These are phyloP conservation scores for Conomelus anceps DNA, from an alignment of 2,888 invertebrate species.

Conservation along the genomic window DNA sequence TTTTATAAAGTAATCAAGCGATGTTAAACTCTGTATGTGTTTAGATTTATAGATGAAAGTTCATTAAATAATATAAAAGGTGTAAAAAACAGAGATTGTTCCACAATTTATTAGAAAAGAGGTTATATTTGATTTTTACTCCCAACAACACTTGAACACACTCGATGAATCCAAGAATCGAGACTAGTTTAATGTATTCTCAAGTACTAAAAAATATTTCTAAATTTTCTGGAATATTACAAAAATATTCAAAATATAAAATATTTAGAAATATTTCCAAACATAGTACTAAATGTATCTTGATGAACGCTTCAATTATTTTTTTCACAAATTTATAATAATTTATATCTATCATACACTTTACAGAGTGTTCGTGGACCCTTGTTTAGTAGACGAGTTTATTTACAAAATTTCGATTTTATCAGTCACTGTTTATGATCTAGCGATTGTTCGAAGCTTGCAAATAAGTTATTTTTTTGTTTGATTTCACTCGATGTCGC, in stretches of 20 bases:
- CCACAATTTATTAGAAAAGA: not conserved
- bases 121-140: not conserved
- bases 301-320: no score
- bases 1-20: no score
- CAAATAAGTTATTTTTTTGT: not conserved
- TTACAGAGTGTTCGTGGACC: not conserved
- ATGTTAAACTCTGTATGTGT: no score
- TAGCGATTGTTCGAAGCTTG: not conserved
- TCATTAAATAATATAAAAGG: not conserved
- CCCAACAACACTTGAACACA: not conserved
- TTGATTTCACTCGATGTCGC: slow-evolving; percentile 26
- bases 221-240: no score
- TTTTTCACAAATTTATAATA: no score
- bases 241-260: no score
- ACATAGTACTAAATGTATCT: no score
- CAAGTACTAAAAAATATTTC: no score
- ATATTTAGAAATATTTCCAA: not conserved
- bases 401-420: not conserved
- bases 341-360: not conserved
- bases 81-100: not conserved
- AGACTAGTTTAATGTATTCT: not conserved
- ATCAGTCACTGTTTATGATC: not conserved
- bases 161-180: not conserved
- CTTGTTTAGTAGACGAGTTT: not conserved
- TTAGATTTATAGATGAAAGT: no score